phyloP scores from a whole-genome alignment of 2,888 invertebrate species.

The Mayetiola destructor region DNA sequence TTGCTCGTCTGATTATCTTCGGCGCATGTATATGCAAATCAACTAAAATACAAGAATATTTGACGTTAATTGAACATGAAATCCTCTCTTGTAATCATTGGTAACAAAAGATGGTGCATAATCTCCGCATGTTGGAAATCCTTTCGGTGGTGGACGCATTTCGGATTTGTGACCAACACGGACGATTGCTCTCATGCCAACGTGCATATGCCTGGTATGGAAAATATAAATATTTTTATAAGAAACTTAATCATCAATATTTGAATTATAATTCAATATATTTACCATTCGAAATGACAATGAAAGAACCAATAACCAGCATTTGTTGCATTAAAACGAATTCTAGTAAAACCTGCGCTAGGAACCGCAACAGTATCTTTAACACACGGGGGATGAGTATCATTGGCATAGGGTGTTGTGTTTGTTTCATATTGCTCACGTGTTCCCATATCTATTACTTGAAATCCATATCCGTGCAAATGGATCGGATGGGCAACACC shows the following conservation, averaged over 20 bases:
- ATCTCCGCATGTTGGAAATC: constrained; percentile 66
- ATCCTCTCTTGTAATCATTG: background rate
- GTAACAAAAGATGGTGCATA: constrained; percentile 36
- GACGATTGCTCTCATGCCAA: constrained; percentile 14
- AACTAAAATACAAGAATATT: too few relatives aligned
- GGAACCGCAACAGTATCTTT: constrained; percentile 30
- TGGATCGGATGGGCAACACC: constrained; percentile 32
- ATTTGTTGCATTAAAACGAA: constrained; percentile 24
- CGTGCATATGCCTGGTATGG: constrained; percentile 2
- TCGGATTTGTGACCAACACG: constrained; percentile 41
- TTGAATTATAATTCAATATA: too few relatives aligned
- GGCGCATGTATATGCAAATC: too few relatives aligned
- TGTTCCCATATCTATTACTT: constrained; percentile 26
- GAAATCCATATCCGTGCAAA: constrained; percentile 30
- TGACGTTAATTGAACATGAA: too few relatives aligned
- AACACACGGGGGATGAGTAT: background rate
- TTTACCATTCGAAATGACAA: constrained; percentile 29
- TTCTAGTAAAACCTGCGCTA: constrained; percentile 27
- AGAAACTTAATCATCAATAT: too few relatives aligned
- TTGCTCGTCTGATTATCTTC: too few relatives aligned
- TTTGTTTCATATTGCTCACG: constrained; percentile 18
- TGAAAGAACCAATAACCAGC: constrained; percentile 27
- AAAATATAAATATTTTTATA: too few relatives aligned
- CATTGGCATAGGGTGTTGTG: constrained; percentile 22
- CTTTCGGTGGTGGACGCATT: constrained; percentile 49